phyloP scores from a whole-genome alignment of 92 coral and sea anemone genomes.

The Hydrozoanthus gracilis region DNA sequence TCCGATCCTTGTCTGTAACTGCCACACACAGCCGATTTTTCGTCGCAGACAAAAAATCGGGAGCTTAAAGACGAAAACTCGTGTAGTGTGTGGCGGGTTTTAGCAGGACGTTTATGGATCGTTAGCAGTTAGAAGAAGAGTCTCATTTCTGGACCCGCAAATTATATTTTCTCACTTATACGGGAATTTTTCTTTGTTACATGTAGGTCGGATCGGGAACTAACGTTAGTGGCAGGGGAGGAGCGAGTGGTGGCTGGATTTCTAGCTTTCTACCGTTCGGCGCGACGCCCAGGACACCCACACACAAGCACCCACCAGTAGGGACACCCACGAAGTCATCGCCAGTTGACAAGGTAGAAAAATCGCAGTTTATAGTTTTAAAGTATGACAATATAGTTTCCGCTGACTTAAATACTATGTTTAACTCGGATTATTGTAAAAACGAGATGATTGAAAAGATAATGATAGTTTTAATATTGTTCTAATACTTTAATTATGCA shows the following conservation, averaged over 20 bases:
- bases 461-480: too few relatives aligned
- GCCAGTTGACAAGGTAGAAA: slow-evolving; percentile 60
- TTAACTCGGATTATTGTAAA: background rate
- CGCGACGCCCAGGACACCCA: slow-evolving; percentile 77
- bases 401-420: background rate
- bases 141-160: too few relatives aligned
- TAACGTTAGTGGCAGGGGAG: slow-evolving; percentile 72
- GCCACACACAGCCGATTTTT: too few relatives aligned
- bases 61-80: too few relatives aligned
- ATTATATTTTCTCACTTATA: too few relatives aligned
- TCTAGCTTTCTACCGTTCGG: slow-evolving; percentile 89
- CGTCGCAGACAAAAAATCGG: too few relatives aligned
- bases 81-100: too few relatives aligned
- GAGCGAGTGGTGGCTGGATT: slow-evolving; percentile 76
- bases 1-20: too few relatives aligned
- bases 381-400: background rate
- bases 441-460: background rate
- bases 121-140: background rate
- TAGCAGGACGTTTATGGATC: background rate
- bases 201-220: slow-evolving; percentile 93
- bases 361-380: background rate
- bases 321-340: slow-evolving; percentile 36
- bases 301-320: slow-evolving; percentile 37
- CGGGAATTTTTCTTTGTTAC: too few relatives aligned
- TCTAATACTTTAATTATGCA: too few relatives aligned